Evolutionary conservation across 2,113 vertebrate species (phyloP), one percentile per base, ranked within the genome.

Genomic region (Eonycteris spelaea): DNA sequence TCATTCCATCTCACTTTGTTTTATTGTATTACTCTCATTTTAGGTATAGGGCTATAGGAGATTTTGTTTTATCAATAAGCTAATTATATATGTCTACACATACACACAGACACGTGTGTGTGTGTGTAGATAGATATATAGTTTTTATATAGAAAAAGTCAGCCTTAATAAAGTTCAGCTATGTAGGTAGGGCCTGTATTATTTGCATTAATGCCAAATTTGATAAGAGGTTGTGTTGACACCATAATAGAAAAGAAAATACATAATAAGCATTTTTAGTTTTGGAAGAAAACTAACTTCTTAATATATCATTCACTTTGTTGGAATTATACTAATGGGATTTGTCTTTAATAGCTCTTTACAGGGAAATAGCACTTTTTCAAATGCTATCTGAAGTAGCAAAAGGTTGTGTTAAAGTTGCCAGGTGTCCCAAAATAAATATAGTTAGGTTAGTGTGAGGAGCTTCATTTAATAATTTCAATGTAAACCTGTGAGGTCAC

Each of bases 201-300:
- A 57, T 40, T 16, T 97, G 24, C 79, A 84, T 0, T 0, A 73
- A 43, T 74, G 73, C 40, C 33, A 97, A 95, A 53, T 88, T 59
- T 86, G 88, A 82, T 90, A 95, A 90, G 83, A 89, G 45, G 24
- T 98, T 95, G 55, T 97, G 84, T 94, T 96, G 90, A 96, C 86
- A 48, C 57, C 1, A 1, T 33, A 68, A 94, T 63, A 74, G 65
- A 97, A 43, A 90, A 79, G 65, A 57, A 18, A 78, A 87, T 38
- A 65, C 2, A 51, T 67, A 55, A 55, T 75, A 68, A 57, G 1
- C 45, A 68, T 79, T 86, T 48, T 70, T 21, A 87, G 70, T 89
- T 95, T 12, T 38, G 5, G 55, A 74, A 86, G 53, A 89, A 78
- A 87, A 92, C 10, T 59, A 79, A 61, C 3, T 33, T 92, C 78